Conservation (phyloP, 2,113 vertebrate genomes). For the Anthoscopus minutus region DNA sequence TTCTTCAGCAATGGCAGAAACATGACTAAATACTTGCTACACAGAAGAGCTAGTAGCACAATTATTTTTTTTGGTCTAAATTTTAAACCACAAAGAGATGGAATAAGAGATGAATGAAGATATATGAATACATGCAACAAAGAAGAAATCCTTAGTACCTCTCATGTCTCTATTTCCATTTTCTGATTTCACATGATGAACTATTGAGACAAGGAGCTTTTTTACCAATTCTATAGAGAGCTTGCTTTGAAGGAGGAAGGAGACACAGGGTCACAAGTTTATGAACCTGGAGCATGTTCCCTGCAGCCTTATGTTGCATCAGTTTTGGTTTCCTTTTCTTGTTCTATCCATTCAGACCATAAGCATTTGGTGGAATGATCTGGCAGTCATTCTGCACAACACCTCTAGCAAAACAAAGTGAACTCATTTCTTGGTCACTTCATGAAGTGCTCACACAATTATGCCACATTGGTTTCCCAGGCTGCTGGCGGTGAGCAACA, state of each 20-base stretch:
- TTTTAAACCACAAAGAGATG: background rate
- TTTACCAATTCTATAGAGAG: background rate
- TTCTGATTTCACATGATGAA: background rate
- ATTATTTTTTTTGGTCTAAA: background rate
- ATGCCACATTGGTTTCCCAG: background rate
- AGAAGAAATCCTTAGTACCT: background rate
- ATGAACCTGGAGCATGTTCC: background rate
- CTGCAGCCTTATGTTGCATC: background rate
- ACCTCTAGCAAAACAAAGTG: background rate
- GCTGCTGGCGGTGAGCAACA: background rate
- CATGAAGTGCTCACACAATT: fast-evolving
- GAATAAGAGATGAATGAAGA: background rate
- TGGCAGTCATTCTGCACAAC: background rate
- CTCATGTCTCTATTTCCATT: background rate
- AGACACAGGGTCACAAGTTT: background rate
- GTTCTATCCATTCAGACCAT: background rate
- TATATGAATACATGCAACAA: background rate
- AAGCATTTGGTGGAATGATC: background rate
- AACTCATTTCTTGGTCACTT: background rate
- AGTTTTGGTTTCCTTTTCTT: background rate
- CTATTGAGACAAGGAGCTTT: background rate
- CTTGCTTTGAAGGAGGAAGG: background rate
- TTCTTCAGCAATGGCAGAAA: background rate
- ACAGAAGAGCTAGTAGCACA: background rate
- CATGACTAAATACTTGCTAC: background rate